Percentiles rank a stretch among this genome's conserved stretches.
These are phyloP conservation scores for Vulpes lagopus DNA, from an alignment of 2,113 vertebrate genomes.

Conservation along the genomic window DNA sequence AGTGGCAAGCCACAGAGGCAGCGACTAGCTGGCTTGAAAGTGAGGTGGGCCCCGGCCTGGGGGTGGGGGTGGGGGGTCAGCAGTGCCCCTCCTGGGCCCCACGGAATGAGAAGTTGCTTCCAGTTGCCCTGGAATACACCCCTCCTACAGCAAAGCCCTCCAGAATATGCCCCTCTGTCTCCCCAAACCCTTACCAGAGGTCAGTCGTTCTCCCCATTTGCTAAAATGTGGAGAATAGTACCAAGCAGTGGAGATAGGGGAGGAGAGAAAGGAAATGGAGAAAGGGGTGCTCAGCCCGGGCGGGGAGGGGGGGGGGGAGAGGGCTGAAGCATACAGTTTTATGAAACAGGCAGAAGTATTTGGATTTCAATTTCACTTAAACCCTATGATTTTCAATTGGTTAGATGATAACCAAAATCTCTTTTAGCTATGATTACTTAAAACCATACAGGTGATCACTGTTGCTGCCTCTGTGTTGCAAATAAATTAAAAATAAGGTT, in stretches of 20 bases:
- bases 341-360: background rate
- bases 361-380: background rate
- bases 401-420: background rate
- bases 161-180: background rate
- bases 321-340: background rate
- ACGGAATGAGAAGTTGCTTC: background rate
- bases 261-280: background rate
- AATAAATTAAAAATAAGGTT: background rate
- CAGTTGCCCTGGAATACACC: background rate
- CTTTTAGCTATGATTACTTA: background rate
- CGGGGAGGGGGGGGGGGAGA: no score
- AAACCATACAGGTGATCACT: background rate
- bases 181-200: background rate
- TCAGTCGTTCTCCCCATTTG: background rate
- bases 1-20: background rate
- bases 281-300: accelerated
- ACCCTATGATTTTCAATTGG: background rate
- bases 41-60: background rate
- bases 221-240: background rate
- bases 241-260: background rate
- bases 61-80: background rate
- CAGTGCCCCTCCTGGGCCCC: background rate
- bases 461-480: background rate
- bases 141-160: background rate
- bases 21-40: background rate